Conservation (phyloP, 2,888 invertebrate genomes). For the Latrodectus elegans region DNA sequence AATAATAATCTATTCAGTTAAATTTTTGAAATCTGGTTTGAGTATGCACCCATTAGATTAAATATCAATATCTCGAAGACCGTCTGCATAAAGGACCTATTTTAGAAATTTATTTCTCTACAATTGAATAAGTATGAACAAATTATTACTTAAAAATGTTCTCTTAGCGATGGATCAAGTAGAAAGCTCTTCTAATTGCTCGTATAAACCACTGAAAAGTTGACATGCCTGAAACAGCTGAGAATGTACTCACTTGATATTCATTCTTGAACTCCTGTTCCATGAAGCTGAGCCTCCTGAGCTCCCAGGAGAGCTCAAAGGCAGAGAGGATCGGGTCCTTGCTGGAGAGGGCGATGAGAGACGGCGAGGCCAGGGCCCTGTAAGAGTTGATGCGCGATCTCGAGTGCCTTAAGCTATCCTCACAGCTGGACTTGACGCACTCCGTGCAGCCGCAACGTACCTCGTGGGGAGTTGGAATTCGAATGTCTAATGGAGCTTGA, state of each 20-base stretch:
- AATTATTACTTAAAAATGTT: too few species aligned
- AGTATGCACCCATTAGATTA: too few species aligned
- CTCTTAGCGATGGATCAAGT: neutral
- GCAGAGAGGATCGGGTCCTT: constrained; percentile 94
- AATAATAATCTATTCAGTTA: too few species aligned
- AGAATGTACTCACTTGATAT: constrained; percentile 74
- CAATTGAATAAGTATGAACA: too few species aligned
- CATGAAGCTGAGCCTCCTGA: constrained; percentile 76
- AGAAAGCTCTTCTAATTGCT: neutral
- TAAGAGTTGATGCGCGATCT: constrained; percentile 93
- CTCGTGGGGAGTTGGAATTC: constrained; percentile 70
- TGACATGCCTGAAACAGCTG: too few species aligned
- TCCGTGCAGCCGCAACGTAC: constrained; percentile 89
- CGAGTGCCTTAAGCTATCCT: constrained; percentile 84
- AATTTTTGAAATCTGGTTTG: too few species aligned
- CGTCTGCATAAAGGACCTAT: too few species aligned
- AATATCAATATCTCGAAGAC: too few species aligned
- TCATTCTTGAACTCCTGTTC: constrained; percentile 79
- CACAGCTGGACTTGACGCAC: constrained; percentile 80
- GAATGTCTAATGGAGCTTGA: constrained; percentile 50
- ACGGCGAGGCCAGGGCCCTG: constrained; percentile 92
- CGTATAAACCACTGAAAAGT: neutral
- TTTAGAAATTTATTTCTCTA: too few species aligned
- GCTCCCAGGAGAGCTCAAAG: constrained; percentile 85
- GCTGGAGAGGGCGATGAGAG: constrained; percentile 92